Percentiles rank a stretch among this genome's conserved stretches.
These are phyloP conservation scores for Mallotus villosus DNA, from an alignment of 2,797 vertebrate species.

Conservation along the genomic window DNA sequence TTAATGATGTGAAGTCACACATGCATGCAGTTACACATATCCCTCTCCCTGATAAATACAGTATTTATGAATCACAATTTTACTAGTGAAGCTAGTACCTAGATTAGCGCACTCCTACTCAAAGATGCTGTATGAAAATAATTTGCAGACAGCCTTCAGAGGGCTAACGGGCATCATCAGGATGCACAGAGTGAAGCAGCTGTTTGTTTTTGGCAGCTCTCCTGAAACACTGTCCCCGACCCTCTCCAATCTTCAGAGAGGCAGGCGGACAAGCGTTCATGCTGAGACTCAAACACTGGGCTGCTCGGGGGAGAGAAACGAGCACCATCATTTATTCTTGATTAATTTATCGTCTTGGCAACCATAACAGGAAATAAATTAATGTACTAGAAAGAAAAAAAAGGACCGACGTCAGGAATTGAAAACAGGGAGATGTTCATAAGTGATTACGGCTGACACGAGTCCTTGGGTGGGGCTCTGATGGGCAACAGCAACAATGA, in stretches of 20 bases:
- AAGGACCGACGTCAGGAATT: not conserved
- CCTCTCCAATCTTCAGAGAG: slow-evolving; percentile 36
- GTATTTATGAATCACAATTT: too few species aligned
- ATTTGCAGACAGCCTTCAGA: too few species aligned
- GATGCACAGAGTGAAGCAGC: not conserved
- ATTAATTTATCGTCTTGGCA: slow-evolving; percentile 62
- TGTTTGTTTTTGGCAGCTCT: slow-evolving; percentile 18
- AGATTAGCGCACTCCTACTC: too few species aligned
- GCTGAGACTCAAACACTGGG: slow-evolving; percentile 50
- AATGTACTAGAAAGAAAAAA: not conserved
- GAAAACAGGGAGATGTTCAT: not conserved
- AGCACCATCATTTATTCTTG: slow-evolving; percentile 54
- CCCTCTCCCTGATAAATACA: too few species aligned
- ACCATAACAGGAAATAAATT: slow-evolving; percentile 55
- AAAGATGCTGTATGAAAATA: too few species aligned
- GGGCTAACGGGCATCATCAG: too few species aligned
- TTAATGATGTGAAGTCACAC: too few species aligned
- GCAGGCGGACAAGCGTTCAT: slow-evolving; percentile 25
- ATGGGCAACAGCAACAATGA: not conserved
- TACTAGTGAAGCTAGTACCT: too few species aligned
- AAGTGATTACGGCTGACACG: not conserved
- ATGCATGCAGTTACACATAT: too few species aligned
- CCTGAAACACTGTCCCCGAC: slow-evolving; percentile 38
- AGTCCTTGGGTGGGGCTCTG: not conserved
- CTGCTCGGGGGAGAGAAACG: slow-evolving; percentile 53